These are phyloP conservation scores for Scophthalmus maximus DNA, from an alignment of 2,113 vertebrate genomes.

Conservation along the genomic window DNA sequence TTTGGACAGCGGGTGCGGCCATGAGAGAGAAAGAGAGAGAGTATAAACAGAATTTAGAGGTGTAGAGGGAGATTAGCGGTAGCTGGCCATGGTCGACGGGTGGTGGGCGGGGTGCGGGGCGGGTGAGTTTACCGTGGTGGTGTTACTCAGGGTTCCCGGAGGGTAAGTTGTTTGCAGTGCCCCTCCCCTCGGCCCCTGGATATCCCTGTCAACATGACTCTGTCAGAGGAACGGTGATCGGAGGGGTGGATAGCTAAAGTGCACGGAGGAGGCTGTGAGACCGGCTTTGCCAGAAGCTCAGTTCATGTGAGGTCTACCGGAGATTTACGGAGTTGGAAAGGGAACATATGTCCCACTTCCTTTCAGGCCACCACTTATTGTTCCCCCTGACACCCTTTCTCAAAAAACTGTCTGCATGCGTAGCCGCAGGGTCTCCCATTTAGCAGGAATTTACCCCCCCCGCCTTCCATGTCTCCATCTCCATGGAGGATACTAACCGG, in stretches of 20 bases:
- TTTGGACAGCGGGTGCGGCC: slow-evolving; percentile 62
- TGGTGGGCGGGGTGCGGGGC: slow-evolving; percentile 23
- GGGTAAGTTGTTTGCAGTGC: slow-evolving; percentile 43
- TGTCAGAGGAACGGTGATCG: slow-evolving; percentile 38
- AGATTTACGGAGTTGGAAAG: slow-evolving; percentile 62
- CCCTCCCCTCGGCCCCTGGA: slow-evolving; percentile 54
- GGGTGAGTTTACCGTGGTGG: slow-evolving; percentile 38
- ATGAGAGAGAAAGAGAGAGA: slow-evolving; percentile 19
- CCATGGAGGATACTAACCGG: slow-evolving; percentile 35
- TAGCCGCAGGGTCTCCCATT: slow-evolving; percentile 57
- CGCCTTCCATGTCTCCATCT: not conserved
- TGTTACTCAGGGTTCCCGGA: slow-evolving; percentile 31
- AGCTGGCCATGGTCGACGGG: slow-evolving; percentile 8
- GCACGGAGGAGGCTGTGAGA: slow-evolving; percentile 29
- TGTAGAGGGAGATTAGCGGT: slow-evolving; percentile 50
- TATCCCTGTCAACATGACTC: slow-evolving; percentile 64
- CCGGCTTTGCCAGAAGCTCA: slow-evolving; percentile 54
- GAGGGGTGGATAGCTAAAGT: not conserved
- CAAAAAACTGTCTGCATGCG: slow-evolving; percentile 40
- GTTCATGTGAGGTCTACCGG: slow-evolving; percentile 73
- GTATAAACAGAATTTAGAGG: slow-evolving; percentile 25
- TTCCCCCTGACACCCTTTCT: slow-evolving; percentile 44
- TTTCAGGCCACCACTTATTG: slow-evolving; percentile 53
- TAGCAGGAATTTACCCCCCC: slow-evolving; percentile 35
- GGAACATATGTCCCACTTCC: slow-evolving; percentile 72